Evolutionary conservation across 2,797 vertebrate genomes (phyloP), one percentile per base, ranked within the genome.

Genomic region (Rhynchonycteris naso): DNA sequence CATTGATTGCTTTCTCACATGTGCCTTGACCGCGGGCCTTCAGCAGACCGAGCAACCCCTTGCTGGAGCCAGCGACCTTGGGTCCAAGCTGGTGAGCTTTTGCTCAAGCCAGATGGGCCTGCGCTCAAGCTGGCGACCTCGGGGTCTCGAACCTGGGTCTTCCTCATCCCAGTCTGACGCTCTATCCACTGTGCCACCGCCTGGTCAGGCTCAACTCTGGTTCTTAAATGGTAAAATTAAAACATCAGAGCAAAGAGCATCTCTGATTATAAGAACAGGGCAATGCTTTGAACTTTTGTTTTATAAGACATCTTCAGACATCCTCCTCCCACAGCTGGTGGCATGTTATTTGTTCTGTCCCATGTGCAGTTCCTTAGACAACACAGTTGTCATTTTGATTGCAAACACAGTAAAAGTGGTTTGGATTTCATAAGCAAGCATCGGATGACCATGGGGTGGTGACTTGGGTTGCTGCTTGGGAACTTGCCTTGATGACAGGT

Each of bases 291-390:
- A 35, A 38, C 13, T 14, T 13, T 28, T 30, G 33, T 24, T 38
- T 0, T 0, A 2, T 1, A 47, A 18, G 38, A 8, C 2, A 0
- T 5, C 22, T 21, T 61, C 65, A 28, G 79, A n/a, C 18, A 12
- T n/a, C 47, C 63, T 63, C 24, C 5, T 15, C 50, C 15, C 15
- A 1, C 4, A 22, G 71, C 82, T 16, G 16, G 52, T 22, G 19
- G 26, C 26, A 4, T 7, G 58, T 9, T 43, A 13, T 0, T 33
- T 21, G 14, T 75, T 68, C 52, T 59, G 22, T 5, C 19, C 28
- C 1, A 4, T 28, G 15, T 13, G 8, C 50, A 7, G 50, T 10
- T 47, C n/a, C 59, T 35, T 75, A 3, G 28, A 7, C 19, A 22
- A 15, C 52, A 56, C 0, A 8, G 30, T 28, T 71, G 38, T 47